Conservation (phyloP, 2,113 vertebrate genomes). For the Entomyzon cyanotis region DNA sequence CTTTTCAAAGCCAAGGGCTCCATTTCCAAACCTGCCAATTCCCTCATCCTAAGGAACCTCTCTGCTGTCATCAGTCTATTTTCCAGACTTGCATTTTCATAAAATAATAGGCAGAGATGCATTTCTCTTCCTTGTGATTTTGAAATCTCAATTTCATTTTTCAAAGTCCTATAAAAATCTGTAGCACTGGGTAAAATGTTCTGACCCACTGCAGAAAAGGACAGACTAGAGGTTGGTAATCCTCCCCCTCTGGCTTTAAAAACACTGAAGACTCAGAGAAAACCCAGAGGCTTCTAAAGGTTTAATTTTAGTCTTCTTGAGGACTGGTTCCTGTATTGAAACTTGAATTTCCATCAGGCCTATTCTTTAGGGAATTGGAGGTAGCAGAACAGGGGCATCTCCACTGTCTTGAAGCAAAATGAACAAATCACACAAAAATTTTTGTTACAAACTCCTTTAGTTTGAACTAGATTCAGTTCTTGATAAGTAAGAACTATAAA, state of each 20-base stretch:
- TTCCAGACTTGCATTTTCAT: neutral
- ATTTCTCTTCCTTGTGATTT: neutral
- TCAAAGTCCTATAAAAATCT: neutral
- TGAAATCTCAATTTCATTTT: neutral
- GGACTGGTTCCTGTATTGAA: neutral
- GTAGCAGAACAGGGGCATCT: neutral
- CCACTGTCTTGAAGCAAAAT: neutral
- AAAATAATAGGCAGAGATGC: neutral
- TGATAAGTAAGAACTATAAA: neutral
- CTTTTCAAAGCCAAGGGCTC: neutral
- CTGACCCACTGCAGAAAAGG: neutral
- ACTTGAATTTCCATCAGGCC: neutral
- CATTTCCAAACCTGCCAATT: neutral
- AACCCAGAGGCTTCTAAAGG: neutral
- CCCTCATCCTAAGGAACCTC: neutral
- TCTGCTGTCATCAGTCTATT: neutral
- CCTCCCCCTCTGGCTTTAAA: neutral
- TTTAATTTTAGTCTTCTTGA: neutral
- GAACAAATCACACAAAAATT: accelerated
- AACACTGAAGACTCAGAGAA: neutral
- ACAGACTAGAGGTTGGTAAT: neutral
- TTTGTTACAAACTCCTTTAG: neutral
- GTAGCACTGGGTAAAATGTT: neutral
- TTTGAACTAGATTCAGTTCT: neutral
- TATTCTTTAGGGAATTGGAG: neutral